Base-by-base conservation (phyloP, 1,140 invertebrate species). In the Pygmarrhopalites habei region DNA sequence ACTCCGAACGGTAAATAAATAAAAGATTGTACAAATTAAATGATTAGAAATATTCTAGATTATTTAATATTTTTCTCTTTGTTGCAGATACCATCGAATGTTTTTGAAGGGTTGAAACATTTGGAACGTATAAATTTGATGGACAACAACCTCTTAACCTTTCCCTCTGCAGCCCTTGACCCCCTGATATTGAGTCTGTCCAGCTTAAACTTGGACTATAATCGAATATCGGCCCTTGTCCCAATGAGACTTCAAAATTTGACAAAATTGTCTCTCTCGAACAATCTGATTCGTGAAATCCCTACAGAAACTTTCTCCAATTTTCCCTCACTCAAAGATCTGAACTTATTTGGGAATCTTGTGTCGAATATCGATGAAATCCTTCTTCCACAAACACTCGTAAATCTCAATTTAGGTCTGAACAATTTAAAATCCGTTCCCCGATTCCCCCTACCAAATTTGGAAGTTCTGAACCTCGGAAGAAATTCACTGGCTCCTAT, bases 261-360 rank as follows among this genome's bases (percentile, higher is more conserved):
- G 1, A 83, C 80, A n/a, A 79, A 77, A 30, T 73, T 91, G 26
- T 82, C 83, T 5, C 74, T 95, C 19, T 85, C 87, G 0, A 82
- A 88, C 64, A 95, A 95, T 75, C 83, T 93, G 1, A 88, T 95
- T 15, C 81, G 89, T 44, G 90, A 94, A 78, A 79, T 94, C 56
- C 89, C 90, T 0, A 68, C 83, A 0, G 83, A 82, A 32, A 85
- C 88, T 2, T 93, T 94, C 73, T 80, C 85, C 60, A 74, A 74
- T 28, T 74, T 78, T 30, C 60, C 66, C 29, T 60, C 67, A 12
- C 49, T 76, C 10, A 41, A 32, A 1, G n/a, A 71, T 3, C 60
- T 76, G 1, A 71, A 75, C 62, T 65, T 76, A 17, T 70, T 64
- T 14, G 72, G 72, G 14, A 71, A 71, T 47, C 35, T 63, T 3